Conservation (phyloP, 1,140 invertebrate species). For the Ganaspis sp. region DNA sequence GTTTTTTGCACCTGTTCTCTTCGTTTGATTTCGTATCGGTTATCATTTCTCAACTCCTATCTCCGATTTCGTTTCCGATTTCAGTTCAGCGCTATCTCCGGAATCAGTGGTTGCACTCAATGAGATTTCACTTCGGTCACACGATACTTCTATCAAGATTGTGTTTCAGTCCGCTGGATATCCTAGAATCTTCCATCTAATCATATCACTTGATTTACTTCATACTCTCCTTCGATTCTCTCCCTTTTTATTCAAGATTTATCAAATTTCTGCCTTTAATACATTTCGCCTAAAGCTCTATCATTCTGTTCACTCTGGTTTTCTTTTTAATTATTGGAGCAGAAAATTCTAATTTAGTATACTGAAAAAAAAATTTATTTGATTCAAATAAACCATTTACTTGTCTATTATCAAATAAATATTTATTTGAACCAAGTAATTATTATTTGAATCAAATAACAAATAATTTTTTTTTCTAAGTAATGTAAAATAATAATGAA, state of each 20-base stretch:
- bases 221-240: background rate
- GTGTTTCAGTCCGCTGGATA: background rate
- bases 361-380: too few relatives aligned
- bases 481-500: too few relatives aligned
- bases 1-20: slow-evolving; percentile 39
- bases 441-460: too few relatives aligned
- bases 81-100: slow-evolving; percentile 6
- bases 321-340: too few relatives aligned
- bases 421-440: too few relatives aligned
- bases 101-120: background rate
- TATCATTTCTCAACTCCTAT: slow-evolving; percentile 20
- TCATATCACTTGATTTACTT: slow-evolving; percentile 23
- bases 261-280: background rate
- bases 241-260: background rate
- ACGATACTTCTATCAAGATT: slow-evolving; percentile 21
- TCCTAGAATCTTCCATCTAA: background rate
- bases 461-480: too few relatives aligned
- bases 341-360: too few relatives aligned
- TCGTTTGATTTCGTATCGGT: slow-evolving; percentile 6
- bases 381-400: too few relatives aligned
- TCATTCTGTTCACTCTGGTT: too few relatives aligned
- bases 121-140: background rate
- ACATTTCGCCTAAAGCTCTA: background rate
- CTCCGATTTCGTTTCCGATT: slow-evolving; percentile 8
- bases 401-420: too few relatives aligned